These are phyloP conservation scores for Ctenoplectra terminalis DNA, from an alignment of 1,140 invertebrate species.

Conservation along the genomic window DNA sequence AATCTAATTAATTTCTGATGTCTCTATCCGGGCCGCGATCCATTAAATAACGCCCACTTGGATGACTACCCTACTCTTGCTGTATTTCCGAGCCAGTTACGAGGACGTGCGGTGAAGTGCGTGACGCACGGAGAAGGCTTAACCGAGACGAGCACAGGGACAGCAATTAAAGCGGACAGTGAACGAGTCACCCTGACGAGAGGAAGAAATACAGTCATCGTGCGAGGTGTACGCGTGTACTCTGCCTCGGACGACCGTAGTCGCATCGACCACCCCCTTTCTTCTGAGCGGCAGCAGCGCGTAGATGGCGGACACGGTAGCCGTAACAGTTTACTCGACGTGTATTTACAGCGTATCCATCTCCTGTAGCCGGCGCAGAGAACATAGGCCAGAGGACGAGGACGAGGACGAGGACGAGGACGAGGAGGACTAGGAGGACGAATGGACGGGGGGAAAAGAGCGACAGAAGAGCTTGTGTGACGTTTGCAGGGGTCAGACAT, in stretches of 20 bases:
- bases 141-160: too few relatives aligned
- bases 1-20: not conserved
- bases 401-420: conserved; percentile 31
- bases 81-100: not conserved
- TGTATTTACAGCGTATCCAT: conserved; percentile 74
- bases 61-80: not conserved
- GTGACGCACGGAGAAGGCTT: not conserved
- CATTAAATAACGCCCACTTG: not conserved
- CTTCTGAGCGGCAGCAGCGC: not conserved
- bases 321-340: conserved; percentile 69
- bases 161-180: conserved; percentile 14
- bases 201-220: conserved; percentile 9
- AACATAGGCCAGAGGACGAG: conserved; percentile 12
- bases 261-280: not conserved
- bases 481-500: conserved; percentile 75
- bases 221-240: not conserved
- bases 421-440: conserved; percentile 2
- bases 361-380: conserved; percentile 39
- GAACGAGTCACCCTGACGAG: conserved; percentile 11
- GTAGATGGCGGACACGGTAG: conserved; percentile 61
- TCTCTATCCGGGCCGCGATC: not conserved
- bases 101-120: not conserved
- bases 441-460: conserved; percentile 43
- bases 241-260: conserved; percentile 10
- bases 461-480: conserved; percentile 61